These are phyloP conservation scores for Polydrusus pterygomalis DNA, from an alignment of 2,888 invertebrate species.

Conservation along the genomic window DNA sequence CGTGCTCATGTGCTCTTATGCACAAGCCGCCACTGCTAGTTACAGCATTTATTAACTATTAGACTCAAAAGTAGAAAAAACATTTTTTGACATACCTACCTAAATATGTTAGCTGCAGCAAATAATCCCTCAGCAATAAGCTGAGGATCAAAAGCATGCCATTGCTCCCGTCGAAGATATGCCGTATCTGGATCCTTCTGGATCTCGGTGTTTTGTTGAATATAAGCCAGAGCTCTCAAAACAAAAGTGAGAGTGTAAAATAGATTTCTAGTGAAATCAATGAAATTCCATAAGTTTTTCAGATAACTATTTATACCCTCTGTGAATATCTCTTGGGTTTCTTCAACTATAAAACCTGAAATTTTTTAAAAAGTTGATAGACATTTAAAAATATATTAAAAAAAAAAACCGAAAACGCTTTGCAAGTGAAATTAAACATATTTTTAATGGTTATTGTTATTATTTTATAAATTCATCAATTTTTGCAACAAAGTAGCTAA, in stretches of 20 bases:
- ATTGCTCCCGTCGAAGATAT: constrained; percentile 87
- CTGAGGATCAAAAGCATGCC: constrained; percentile 96
- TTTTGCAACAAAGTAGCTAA: too few relatives aligned
- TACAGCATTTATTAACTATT: too few relatives aligned
- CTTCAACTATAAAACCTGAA: constrained; percentile 91
- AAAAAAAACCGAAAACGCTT: too few relatives aligned
- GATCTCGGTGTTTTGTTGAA: constrained; percentile 85
- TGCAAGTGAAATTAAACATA: not conserved
- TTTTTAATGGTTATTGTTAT: too few relatives aligned
- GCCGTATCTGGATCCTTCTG: constrained; percentile 79
- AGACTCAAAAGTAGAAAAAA: too few relatives aligned
- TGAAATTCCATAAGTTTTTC: constrained; percentile 96
- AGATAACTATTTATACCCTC: constrained; percentile 91
- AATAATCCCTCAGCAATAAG: constrained; percentile 94
- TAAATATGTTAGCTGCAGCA: constrained; percentile 95
- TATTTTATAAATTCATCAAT: too few relatives aligned
- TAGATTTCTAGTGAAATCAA: constrained; percentile 93
- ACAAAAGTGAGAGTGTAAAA: constrained; percentile 86
- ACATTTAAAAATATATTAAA: too few relatives aligned
- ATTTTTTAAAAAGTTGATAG: not conserved
- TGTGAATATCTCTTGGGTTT: constrained; percentile 91
- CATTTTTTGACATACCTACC: constrained; percentile 72
- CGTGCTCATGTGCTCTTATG: too few relatives aligned
- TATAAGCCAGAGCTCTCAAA: constrained; percentile 82
- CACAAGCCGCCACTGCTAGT: too few relatives aligned